A percentile compares a stretch with the other conserved stretches of the same genome.
Conservation (phyloP, 1,140 invertebrate genomes). For the Papilio polyxenes region DNA sequence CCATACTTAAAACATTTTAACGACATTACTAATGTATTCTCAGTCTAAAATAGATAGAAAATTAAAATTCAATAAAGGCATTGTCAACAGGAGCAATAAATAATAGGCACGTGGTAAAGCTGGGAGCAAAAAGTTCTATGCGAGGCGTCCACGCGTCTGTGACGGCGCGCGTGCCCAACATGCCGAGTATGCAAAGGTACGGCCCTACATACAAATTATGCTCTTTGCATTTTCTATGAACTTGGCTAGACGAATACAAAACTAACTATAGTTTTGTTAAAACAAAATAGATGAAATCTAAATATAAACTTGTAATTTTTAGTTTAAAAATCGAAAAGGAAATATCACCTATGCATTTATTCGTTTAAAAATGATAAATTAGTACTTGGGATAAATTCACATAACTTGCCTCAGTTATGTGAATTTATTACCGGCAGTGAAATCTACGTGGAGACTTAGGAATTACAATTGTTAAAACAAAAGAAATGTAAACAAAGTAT, state of each 20-base stretch:
- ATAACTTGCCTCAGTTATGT: too few species aligned
- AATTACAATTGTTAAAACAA: slow-evolving; percentile 1
- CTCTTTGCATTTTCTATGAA: slow-evolving; percentile 21
- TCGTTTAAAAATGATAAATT: not conserved
- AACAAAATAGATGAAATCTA: not conserved
- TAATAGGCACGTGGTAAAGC: slow-evolving; percentile 28
- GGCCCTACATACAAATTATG: slow-evolving; percentile 26
- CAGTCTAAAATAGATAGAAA: not conserved
- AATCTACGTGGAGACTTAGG: not conserved
- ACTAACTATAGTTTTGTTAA: not conserved
- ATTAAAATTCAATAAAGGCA: slow-evolving; percentile 26
- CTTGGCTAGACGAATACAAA: not conserved
- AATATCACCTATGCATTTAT: too few species aligned
- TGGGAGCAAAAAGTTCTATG: not conserved
- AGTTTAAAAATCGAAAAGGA: too few species aligned
- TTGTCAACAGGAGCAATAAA: slow-evolving; percentile 28
- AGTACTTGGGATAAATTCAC: not conserved
- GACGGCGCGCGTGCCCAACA: slow-evolving; percentile 41
- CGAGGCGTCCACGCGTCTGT: slow-evolving; percentile 47
- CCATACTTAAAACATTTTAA: not conserved
- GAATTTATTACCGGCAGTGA: too few species aligned
- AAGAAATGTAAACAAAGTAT: slow-evolving; percentile 34
- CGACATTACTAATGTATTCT: not conserved
- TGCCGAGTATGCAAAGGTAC: not conserved
- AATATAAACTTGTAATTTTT: too few species aligned